Evolutionary conservation across 1,140 invertebrate species (phyloP).

Genomic region (Temnothorax nylanderi): DNA sequence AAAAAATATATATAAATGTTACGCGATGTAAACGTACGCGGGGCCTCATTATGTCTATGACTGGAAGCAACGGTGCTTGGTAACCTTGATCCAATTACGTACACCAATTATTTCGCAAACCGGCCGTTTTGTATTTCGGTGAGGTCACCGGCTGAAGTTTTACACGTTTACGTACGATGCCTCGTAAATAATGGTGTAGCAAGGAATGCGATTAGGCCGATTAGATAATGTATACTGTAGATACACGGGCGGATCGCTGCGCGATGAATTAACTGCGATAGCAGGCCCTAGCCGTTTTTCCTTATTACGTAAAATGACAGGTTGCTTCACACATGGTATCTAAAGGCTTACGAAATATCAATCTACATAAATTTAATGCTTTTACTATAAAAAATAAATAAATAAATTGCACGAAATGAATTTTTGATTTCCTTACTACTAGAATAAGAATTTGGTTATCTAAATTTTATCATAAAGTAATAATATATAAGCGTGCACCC

Average conservation of each 20-base stretch:
- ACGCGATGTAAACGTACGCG: not conserved
- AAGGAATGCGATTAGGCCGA: conserved; percentile 10
- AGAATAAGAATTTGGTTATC: not conserved
- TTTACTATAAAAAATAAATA: not conserved
- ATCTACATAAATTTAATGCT: conserved; percentile 16
- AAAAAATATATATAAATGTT: conserved; percentile 41
- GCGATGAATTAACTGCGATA: conserved; percentile 18
- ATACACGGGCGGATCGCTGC: not conserved
- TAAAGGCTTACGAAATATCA: conserved; percentile 1
- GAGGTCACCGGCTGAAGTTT: conserved; percentile 18
- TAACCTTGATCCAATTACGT: conserved; percentile 76
- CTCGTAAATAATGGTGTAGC: conserved; percentile 40
- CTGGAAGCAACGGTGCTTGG: conserved; percentile 67
- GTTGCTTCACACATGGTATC: not conserved
- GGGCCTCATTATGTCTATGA: not conserved
- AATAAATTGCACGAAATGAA: not conserved
- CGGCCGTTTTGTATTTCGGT: conserved; percentile 58
- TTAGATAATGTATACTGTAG: too few relatives aligned
- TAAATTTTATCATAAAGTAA: not conserved
- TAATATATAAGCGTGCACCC: not conserved
- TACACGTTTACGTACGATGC: conserved; percentile 44
- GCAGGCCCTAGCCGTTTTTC: not conserved
- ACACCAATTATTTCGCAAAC: conserved; percentile 68
- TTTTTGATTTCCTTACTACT: not conserved
- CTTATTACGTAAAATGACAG: conserved; percentile 26